phyloP scores from a whole-genome alignment of 2,113 vertebrate genomes.

The Tupaia chinensis region DNA sequence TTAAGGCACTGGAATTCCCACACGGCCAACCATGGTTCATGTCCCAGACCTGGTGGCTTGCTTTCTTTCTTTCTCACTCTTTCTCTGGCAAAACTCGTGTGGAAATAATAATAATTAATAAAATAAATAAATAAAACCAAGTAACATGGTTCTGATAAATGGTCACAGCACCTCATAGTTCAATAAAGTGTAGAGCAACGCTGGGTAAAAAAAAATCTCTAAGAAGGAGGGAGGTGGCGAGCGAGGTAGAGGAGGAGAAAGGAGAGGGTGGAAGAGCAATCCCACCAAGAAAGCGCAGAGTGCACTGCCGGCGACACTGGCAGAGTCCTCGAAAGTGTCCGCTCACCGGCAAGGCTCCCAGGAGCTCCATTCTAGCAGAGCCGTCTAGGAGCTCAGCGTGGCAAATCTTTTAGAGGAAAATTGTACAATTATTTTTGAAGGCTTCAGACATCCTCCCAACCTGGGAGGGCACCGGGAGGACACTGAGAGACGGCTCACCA shows the following conservation, averaged over 20 bases:
- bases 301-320: neutral
- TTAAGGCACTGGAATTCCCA: too few relatives aligned
- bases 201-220: neutral
- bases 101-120: too few relatives aligned
- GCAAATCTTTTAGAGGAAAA: neutral
- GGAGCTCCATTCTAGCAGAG: neutral
- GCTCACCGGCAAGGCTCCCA: neutral
- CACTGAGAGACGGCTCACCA: neutral
- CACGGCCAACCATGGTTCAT: too few relatives aligned
- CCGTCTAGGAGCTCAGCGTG: neutral
- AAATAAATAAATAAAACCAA: constrained; percentile 67
- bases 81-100: too few relatives aligned
- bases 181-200: neutral
- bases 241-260: neutral
- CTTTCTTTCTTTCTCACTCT: too few relatives aligned
- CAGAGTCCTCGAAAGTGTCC: neutral
- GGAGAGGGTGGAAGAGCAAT: neutral
- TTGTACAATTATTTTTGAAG: neutral
- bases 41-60: too few relatives aligned
- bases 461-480: neutral
- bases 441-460: neutral
- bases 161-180: neutral
- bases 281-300: neutral
- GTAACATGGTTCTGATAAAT: constrained; percentile 62
- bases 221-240: neutral